Conservation (phyloP, 2,797 vertebrate genomes). For the Choloepus didactylus region DNA sequence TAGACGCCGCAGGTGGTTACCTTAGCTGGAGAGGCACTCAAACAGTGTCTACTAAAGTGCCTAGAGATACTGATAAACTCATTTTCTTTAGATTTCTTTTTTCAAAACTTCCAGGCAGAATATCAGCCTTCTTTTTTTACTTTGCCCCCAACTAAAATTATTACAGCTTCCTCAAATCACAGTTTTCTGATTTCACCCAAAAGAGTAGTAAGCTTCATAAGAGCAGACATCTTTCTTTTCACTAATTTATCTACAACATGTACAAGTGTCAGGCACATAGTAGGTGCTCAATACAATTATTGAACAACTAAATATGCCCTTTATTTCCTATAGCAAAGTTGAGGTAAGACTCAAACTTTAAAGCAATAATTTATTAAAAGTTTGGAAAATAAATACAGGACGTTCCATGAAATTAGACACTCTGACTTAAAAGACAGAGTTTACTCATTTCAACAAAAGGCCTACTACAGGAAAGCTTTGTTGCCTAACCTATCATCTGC, state of each 20-base stretch:
- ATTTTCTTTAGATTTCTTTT: conserved; percentile 1
- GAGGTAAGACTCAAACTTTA: conserved; percentile 26
- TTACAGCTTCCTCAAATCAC: neutral
- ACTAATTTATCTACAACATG: neutral
- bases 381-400: conserved; percentile 21
- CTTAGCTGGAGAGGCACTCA: neutral
- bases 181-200: neutral
- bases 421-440: neutral
- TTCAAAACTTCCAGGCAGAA: neutral
- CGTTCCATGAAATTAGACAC: neutral
- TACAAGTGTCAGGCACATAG: neutral
- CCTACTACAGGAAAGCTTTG: neutral
- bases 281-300: neutral
- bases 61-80: neutral
- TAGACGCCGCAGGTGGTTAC: neutral
- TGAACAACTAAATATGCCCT: neutral
- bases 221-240: neutral
- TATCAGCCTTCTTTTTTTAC: neutral
- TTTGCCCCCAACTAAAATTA: neutral
- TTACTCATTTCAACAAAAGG: neutral
- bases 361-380: conserved; percentile 41
- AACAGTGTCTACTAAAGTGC: neutral
- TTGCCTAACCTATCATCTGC: neutral
- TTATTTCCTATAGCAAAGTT: neutral
- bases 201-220: neutral